A percentile compares a stretch with the other conserved stretches of the same genome.
These are phyloP conservation scores for Plecturocebus donacophilus DNA, from an alignment of 2,113 vertebrate species.

Conservation along the genomic window DNA sequence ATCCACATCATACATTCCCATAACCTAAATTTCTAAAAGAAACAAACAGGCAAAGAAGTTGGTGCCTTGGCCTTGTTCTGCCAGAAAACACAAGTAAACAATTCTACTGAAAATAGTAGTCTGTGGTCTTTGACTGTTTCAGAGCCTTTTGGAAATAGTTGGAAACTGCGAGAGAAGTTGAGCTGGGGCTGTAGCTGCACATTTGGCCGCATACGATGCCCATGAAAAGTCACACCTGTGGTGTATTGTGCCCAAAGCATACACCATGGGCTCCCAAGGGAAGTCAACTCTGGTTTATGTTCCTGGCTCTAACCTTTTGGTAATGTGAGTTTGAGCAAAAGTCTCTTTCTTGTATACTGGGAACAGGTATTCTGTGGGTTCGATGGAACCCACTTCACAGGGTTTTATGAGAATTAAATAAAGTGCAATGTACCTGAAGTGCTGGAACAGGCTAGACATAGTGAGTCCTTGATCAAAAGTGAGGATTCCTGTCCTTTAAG, in stretches of 20 bases:
- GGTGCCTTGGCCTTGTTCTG: background rate
- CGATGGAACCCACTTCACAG: background rate
- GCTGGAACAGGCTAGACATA: background rate
- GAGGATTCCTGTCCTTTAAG: background rate
- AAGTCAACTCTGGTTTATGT: background rate
- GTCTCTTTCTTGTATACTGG: background rate
- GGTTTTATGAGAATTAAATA: background rate
- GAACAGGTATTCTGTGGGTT: background rate
- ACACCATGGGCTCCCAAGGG: background rate
- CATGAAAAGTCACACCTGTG: background rate
- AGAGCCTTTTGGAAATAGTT: background rate
- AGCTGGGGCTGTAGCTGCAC: background rate
- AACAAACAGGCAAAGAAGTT: background rate
- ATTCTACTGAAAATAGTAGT: background rate
- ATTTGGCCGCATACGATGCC: background rate
- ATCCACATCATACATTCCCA: background rate
- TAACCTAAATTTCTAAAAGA: background rate
- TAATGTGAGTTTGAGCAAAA: background rate
- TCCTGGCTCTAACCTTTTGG: background rate
- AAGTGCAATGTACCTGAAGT: background rate
- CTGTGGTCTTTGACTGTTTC: background rate
- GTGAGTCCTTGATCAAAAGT: background rate
- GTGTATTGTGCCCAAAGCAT: rapidly evolving
- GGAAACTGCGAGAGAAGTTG: background rate
- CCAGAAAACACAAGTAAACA: too few relatives aligned